A percentile compares a stretch with the other conserved stretches of the same genome.
Conservation (phyloP, 2,113 vertebrate genomes). For the Sorex fumeus region DNA sequence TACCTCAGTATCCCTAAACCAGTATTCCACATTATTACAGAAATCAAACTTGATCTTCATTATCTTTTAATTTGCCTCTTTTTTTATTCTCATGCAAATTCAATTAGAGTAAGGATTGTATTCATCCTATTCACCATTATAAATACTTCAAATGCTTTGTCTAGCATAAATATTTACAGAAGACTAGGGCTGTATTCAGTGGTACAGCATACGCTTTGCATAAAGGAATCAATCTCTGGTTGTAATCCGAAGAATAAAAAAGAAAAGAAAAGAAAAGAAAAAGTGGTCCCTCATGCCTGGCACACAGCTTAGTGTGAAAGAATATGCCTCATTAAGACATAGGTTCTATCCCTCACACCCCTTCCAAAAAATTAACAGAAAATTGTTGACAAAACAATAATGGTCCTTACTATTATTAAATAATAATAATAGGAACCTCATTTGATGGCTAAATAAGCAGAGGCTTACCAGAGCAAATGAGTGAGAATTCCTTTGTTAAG, state of each 20-base stretch:
- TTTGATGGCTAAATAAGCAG: background rate
- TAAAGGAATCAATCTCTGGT: too few species aligned
- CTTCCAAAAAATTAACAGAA: background rate
- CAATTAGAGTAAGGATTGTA: background rate
- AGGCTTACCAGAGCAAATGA: background rate
- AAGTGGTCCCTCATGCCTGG: too few species aligned
- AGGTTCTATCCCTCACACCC: too few species aligned
- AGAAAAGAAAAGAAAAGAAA: too few species aligned
- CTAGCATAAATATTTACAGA: background rate
- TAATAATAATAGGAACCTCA: background rate
- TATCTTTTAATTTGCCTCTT: slow-evolving; percentile 17
- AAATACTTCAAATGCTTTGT: slow-evolving; percentile 29
- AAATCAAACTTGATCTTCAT: background rate
- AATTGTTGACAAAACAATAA: background rate
- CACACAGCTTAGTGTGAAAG: too few species aligned
- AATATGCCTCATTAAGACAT: too few species aligned
- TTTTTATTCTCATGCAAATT: background rate
- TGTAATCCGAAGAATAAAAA: too few species aligned
- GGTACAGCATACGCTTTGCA: too few species aligned
- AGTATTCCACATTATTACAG: background rate
- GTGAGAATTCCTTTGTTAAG: accelerated
- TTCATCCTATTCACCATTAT: background rate
- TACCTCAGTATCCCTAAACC: background rate
- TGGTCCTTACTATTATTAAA: too few species aligned
- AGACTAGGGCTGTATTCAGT: too few species aligned